Percentiles rank a stretch among this genome's conserved stretches.
phyloP scores from a whole-genome alignment of 2,113 vertebrate species.

The Carettochelys insculpta region DNA sequence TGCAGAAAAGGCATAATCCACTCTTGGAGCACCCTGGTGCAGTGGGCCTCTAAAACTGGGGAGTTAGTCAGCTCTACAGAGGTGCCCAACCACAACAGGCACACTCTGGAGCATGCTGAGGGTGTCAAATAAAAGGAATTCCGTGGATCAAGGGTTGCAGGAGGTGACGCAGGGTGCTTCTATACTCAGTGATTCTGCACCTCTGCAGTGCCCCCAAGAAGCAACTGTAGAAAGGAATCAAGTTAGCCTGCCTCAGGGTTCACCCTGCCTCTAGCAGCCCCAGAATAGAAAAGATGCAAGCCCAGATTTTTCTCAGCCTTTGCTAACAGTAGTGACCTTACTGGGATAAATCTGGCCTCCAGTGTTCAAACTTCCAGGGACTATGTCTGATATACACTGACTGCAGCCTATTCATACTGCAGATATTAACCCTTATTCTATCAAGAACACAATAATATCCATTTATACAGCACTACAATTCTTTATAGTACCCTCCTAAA shows the following conservation, averaged over 20 bases:
- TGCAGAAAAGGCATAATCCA: background rate
- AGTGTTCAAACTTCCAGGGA: background rate
- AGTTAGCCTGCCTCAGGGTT: background rate
- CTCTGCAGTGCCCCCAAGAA: background rate
- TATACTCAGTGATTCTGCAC: background rate
- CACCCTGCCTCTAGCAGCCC: background rate
- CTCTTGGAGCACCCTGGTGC: background rate
- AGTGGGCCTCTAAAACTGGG: background rate
- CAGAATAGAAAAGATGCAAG: background rate
- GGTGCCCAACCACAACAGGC: background rate
- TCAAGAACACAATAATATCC: background rate
- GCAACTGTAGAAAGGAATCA: background rate
- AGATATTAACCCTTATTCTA: background rate
- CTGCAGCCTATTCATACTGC: background rate
- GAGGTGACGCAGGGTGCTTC: background rate
- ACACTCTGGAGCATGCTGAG: background rate
- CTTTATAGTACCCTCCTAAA: background rate
- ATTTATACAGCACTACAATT: background rate
- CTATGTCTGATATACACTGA: background rate
- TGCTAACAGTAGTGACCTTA: background rate
- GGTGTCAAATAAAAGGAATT: background rate
- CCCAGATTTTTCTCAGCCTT: background rate
- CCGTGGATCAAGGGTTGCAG: background rate
- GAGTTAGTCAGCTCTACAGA: background rate
- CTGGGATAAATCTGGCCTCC: background rate